phyloP scores from a whole-genome alignment of 2,888 invertebrate genomes.

The Metallyticus violacea region DNA sequence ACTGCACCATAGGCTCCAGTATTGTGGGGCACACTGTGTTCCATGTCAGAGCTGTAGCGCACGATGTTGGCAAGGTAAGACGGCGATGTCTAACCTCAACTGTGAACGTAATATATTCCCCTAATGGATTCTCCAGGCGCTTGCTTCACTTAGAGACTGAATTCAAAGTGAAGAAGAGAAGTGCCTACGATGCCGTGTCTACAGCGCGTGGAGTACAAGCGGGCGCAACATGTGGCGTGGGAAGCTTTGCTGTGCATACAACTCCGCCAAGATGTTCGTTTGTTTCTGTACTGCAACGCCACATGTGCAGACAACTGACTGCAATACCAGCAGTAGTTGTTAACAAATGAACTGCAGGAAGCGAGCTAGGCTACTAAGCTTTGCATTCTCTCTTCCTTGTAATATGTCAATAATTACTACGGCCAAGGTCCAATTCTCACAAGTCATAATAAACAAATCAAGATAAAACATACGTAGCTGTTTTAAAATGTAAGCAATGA shows the following conservation, averaged over 20 bases:
- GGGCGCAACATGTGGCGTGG: background rate
- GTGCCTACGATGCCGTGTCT: background rate
- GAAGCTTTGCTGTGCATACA: background rate
- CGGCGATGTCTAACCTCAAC: background rate
- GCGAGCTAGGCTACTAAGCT: too few relatives aligned
- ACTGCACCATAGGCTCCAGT: too few relatives aligned
- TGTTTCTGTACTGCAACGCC: background rate
- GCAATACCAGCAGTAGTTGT: too few relatives aligned
- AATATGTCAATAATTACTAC: too few relatives aligned
- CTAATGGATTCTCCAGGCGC: constrained; percentile 21
- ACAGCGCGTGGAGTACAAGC: background rate
- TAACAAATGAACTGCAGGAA: too few relatives aligned
- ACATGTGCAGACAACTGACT: too few relatives aligned
- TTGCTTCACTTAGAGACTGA: constrained; percentile 19
- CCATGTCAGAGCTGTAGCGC: background rate
- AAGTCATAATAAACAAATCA: too few relatives aligned
- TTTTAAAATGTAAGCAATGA: too few relatives aligned
- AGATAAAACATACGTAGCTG: too few relatives aligned
- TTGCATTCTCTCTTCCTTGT: too few relatives aligned
- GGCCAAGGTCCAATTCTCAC: too few relatives aligned
- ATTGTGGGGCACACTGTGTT: background rate
- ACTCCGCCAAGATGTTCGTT: background rate
- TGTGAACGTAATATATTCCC: constrained; percentile 14
- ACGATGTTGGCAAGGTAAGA: background rate
- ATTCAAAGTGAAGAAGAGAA: constrained; percentile 11